Evolutionary conservation across 2,113 vertebrate genomes (phyloP).

Genomic region (Callipepla californica): DNA sequence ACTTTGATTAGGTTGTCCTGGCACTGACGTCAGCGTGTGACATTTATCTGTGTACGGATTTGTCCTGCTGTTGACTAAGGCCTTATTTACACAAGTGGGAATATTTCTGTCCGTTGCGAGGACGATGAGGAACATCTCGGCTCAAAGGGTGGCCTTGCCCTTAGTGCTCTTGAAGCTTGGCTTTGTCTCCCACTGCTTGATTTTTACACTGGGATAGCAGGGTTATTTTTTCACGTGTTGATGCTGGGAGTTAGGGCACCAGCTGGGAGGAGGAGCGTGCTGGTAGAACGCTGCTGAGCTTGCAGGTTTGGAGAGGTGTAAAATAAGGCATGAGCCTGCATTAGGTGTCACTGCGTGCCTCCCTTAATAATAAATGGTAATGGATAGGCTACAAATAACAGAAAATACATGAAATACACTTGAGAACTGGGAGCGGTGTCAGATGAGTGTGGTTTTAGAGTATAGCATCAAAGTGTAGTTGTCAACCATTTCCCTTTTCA

Average conservation of each 20-base stretch:
- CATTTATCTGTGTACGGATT: slow-evolving; percentile 54
- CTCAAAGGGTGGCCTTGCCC: not conserved
- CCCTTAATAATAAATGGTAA: not conserved
- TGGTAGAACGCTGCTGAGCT: not conserved
- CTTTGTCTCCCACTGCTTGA: not conserved
- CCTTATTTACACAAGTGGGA: slow-evolving; percentile 51
- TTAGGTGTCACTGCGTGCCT: not conserved
- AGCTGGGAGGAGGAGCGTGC: rapidly evolving
- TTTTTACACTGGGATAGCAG: not conserved
- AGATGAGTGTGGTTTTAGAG: not conserved
- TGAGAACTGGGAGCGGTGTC: not conserved
- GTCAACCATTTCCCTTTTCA: not conserved
- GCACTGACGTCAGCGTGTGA: slow-evolving; percentile 35
- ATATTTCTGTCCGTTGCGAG: slow-evolving; percentile 31
- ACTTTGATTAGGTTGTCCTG: slow-evolving; percentile 63
- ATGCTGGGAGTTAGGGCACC: not conserved
- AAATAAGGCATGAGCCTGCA: not conserved
- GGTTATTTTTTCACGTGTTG: not conserved
- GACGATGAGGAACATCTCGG: not conserved
- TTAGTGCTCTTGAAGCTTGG: not conserved
- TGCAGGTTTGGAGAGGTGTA: not conserved
- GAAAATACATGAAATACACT: not conserved
- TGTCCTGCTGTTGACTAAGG: slow-evolving; percentile 52
- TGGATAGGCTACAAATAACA: not conserved
- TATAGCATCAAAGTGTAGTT: not conserved